phyloP scores from a whole-genome alignment of 2,113 vertebrate genomes.

The Tetrax tetrax region DNA sequence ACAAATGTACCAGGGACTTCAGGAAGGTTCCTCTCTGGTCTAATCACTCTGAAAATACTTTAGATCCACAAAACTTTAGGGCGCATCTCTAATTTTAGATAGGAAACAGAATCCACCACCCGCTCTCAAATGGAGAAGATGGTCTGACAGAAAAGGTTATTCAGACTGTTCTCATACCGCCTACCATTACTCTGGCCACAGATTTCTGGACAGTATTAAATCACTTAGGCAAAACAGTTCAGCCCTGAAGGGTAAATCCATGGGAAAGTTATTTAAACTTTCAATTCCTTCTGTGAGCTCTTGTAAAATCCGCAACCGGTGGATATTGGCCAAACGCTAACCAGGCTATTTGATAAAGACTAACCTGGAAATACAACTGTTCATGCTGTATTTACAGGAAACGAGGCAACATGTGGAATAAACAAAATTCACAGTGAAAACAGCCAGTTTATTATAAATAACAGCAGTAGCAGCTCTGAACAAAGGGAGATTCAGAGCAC shows the following conservation, averaged over 20 bases:
- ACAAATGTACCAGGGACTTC: background rate
- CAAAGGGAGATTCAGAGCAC: background rate
- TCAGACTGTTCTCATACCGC: background rate
- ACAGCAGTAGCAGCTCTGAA: background rate
- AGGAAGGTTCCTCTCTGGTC: background rate
- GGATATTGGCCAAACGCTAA: background rate
- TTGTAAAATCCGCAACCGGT: background rate
- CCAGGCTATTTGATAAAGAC: background rate
- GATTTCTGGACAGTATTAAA: background rate
- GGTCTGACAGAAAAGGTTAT: background rate
- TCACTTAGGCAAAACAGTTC: background rate
- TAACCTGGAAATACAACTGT: background rate
- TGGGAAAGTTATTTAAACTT: conserved; percentile 23
- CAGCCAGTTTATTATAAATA: background rate
- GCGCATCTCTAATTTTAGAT: background rate
- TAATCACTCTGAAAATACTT: background rate
- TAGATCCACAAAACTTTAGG: background rate
- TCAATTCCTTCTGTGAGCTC: background rate
- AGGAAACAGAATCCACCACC: background rate
- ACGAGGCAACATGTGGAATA: background rate
- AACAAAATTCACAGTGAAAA: background rate
- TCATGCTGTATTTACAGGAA: background rate
- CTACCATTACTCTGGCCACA: background rate
- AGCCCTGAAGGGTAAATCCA: conserved; percentile 18
- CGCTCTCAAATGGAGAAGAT: background rate